Evolutionary conservation across 2,888 invertebrate species (phyloP), one percentile per base, ranked within the genome.

Genomic region (Dynastes grantii): DNA sequence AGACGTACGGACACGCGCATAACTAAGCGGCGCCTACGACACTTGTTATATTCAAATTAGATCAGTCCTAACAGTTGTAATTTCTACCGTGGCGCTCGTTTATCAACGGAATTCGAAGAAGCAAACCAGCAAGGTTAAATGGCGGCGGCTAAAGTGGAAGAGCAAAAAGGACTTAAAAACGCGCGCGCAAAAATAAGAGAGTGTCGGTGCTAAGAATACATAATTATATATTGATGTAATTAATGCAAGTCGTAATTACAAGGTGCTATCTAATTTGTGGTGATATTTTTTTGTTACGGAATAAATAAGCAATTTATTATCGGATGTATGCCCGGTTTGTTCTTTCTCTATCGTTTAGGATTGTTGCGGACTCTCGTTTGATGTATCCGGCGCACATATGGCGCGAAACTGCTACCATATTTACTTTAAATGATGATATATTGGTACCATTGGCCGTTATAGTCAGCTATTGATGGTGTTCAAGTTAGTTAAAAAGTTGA

Each of bases 21-120:
- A 86, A 86, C 85, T 86, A 86, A 85, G 82, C 83, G 84, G 85
- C 86, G 85, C 87, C 86, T 85, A 85, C 86, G 85, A 85, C 85
- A 85, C 85, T 85, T 85, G 85, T 86, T 85, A 84, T 86, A 86
- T 86, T 86, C 86, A 87, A 86, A 87, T 87, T 86, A 86, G 84
- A 81, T 83, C 82, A 81, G 79, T 82, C 82, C 81, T 82, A 84
- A 86, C 86, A 86, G 84, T 84, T 85, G 86, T 86, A 85, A 82
- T 81, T 83, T 84, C 84, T 84, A 85, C 85, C 81, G 84, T 83
- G 71, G 63, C 67, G 79, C 81, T 80, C 76, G 79, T 81, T 81
- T 78, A 81, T 80, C 80, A 70, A 71, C 70, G 71, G 70, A 49
- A 67, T 67, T 64, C 71, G 64, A 73, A 53, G 67, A 61, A 64